Evolutionary conservation across 2,888 invertebrate species (phyloP), one percentile per base, ranked within the genome.

Genomic region (Myopa tessellatipennis): DNA sequence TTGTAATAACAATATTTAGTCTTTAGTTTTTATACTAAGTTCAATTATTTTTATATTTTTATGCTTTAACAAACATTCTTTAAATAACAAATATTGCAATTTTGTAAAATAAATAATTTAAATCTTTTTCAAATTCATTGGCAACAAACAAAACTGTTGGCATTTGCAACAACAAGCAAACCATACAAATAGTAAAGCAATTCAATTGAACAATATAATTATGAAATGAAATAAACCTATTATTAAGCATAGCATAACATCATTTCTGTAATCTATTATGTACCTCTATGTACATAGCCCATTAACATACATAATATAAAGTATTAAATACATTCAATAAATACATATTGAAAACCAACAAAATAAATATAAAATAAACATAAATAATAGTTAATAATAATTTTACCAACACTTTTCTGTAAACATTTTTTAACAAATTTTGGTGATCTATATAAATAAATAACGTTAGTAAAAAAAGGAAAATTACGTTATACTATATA

Each of bases 361-460:
- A 76, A 78, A 75, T 76, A 69, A 65, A 74, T 34, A 75, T 67
- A 76, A 77, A 36, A 80, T 74, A 80, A 79, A 78, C 55, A 78
- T 69, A 77, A 76, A 61, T 73, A 79, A 61, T 73, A 79, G 55
- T 63, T 79, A 80, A 80, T 72, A 81, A 81, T 72, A 77, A 76
- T 73, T 82, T 60, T 76, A 65, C 55, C 69, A 74, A 72, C 67
- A 78, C 74, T 79, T 83, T 83, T 83, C 81, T 85, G 83, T 83
- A 84, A 83, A 85, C 83, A 84, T 85, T 85, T 85, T 85, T 85
- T 85, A 84, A 86, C 82, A 83, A 79, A 85, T 85, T 86, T 86
- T 85, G 86, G 86, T 86, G 86, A 86, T 86, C 85, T 86, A 85
- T 82, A 84, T 86, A 85, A 86, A 86, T 86, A 80, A 81, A 69